Percentiles rank a stretch among this genome's conserved stretches.
phyloP scores from a whole-genome alignment of 1,140 invertebrate species.

The Psilanteris sp. region DNA sequence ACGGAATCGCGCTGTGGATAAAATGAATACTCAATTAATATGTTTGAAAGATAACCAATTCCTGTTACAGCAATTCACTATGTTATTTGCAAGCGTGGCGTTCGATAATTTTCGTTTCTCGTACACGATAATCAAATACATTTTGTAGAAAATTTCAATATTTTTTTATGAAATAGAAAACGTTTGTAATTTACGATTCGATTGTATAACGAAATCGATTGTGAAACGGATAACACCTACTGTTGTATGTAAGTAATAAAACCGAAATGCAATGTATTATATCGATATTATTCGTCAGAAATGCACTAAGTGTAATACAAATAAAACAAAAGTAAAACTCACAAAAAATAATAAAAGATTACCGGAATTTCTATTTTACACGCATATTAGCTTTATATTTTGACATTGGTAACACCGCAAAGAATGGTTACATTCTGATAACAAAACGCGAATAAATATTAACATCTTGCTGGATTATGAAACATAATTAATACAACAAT shows the following conservation, averaged over 20 bases:
- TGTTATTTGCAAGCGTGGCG: conserved; percentile 32
- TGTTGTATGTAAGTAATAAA: conserved; percentile 19
- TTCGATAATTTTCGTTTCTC: conserved; percentile 53
- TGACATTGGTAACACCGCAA: conserved; percentile 9
- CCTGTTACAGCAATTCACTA: conserved; percentile 30
- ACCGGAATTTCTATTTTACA: not conserved
- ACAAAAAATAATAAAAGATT: not conserved
- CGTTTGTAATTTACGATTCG: conserved; percentile 29
- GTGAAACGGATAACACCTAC: conserved; percentile 14
- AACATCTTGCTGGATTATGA: too few relatives aligned
- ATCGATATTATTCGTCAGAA: conserved; percentile 21
- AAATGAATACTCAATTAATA: conserved; percentile 37
- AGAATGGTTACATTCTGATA: too few relatives aligned
- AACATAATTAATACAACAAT: too few relatives aligned
- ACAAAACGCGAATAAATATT: too few relatives aligned
- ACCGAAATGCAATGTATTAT: conserved; percentile 27
- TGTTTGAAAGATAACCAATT: conserved; percentile 33
- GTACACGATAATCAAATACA: conserved; percentile 59
- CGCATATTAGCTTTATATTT: not conserved
- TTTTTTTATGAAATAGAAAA: conserved; percentile 58
- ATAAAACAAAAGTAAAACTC: not conserved
- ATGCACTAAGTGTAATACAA: conserved; percentile 27
- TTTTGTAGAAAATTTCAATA: conserved; percentile 60
- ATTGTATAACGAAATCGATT: conserved; percentile 6
- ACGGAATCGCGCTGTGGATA: conserved; percentile 56